Base-by-base conservation (phyloP, 1,140 invertebrate genomes). In the Rhyzopertha dominica region DNA sequence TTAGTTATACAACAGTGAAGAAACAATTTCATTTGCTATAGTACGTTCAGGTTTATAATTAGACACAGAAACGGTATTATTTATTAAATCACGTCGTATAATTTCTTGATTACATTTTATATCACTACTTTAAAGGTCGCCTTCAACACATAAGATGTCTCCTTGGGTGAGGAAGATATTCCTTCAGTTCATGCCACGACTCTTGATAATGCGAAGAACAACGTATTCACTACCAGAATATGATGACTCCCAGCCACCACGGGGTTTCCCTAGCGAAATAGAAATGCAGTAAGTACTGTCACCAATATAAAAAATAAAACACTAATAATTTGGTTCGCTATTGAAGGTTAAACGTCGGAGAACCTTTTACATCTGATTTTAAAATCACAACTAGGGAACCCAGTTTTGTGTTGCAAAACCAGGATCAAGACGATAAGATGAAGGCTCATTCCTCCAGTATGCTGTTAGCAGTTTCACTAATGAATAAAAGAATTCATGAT, bases 111-210 rank as follows among this genome's bases (percentile, higher is more conserved):
- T 14, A 28, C 3, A 46, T 32, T 16, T 43, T 38, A 17, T 40
- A 36, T 46, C 17, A 43, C 56, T 43, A 34, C 41, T 39, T 55
- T 38, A 30, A 60, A 92, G 89, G 63, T 97, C 94, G 3, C 94
- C 96, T 17, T 91, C 94, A 8, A 98, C 95, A 0, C 95, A 99
- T 71, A 88, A 85, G 52, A 95, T 97, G 90, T 87, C 89, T 1
- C 86, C 87, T 1, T 84, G 85, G 81, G 84, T 93, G 51, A 82
- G 83, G 61, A 81, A 82, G 59, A 73, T 96, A 40, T 97, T 97
- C 70, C 73, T 95, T 5, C 80, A 90, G 56, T 79, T 90, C 58
- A 89, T 95, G 84, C 91, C 91, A 7, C 79, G 85, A 43, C 66
- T 93, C 10, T 73, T 95, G 42, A 85, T 90, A 74, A 94, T 95